These are phyloP conservation scores for Stichodactyla mertensii DNA, from an alignment of 64 coral and sea anemone species.

Conservation along the genomic window DNA sequence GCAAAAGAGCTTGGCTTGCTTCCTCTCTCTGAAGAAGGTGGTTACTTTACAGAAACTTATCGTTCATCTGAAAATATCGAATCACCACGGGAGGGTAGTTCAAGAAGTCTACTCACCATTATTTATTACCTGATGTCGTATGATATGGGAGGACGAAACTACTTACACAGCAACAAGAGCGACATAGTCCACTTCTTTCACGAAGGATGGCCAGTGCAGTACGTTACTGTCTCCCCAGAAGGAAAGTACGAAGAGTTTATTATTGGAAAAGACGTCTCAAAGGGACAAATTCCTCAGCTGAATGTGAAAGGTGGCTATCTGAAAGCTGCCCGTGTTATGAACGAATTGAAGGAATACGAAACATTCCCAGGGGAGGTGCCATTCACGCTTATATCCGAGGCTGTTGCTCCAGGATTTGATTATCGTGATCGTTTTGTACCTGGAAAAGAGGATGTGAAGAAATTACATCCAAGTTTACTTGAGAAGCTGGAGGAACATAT, in stretches of 20 bases:
- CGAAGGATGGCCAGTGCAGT: constrained; percentile 78
- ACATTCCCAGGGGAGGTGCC: constrained; percentile 53
- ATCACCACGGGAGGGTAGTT: constrained; percentile 26
- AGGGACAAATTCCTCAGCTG: constrained; percentile 54
- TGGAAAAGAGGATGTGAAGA: constrained; percentile 27
- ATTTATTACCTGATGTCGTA: constrained; percentile 71
- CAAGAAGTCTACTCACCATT: constrained; percentile 42
- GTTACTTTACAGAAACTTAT: constrained; percentile 64
- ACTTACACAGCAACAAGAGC: constrained; percentile 47
- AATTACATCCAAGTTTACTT: constrained; percentile 18
- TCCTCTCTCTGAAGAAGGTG: constrained; percentile 76
- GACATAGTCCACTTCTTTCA: constrained; percentile 68
- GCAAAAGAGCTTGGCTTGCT: constrained; percentile 14
- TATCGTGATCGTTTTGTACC: constrained; percentile 69
- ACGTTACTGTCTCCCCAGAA: constrained; percentile 40
- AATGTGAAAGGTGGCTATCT: constrained; percentile 38
- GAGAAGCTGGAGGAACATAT: constrained; percentile 35
- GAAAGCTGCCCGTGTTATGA: constrained; percentile 51
- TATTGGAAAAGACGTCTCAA: constrained; percentile 51
- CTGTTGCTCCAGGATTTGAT: constrained; percentile 64
- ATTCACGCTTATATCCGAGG: constrained; percentile 72
- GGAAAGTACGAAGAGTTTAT: constrained; percentile 50
- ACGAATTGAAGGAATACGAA: constrained; percentile 32
- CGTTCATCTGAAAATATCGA: constrained; percentile 27
- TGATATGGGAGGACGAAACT: constrained; percentile 65